Conservation (phyloP, 2,888 invertebrate species). For the Eupithecia dodoneata region DNA sequence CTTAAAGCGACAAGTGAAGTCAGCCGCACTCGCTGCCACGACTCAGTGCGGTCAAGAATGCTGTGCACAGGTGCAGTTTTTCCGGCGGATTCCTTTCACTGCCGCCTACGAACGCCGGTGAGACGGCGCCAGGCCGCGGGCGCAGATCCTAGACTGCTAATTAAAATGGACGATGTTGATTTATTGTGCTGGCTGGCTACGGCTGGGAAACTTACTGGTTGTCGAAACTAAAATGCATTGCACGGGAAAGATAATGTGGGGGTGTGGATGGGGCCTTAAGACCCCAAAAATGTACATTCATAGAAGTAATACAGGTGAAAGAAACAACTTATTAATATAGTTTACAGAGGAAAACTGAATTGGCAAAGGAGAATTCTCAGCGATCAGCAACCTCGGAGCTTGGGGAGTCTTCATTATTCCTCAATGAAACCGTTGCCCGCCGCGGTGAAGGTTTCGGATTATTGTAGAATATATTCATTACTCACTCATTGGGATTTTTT, state of each 20-base stretch:
- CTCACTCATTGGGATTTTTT: neutral
- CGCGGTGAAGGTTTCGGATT: neutral
- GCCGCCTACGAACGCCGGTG: conserved; percentile 44
- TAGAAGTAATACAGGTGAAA: neutral
- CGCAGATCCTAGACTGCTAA: conserved; percentile 58
- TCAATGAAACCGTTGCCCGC: no score
- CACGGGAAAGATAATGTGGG: neutral
- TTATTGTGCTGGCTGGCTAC: conserved; percentile 45
- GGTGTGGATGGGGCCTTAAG: neutral
- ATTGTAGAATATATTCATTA: neutral
- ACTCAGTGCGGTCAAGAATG: conserved; percentile 27
- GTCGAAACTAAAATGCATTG: neutral
- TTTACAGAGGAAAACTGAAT: neutral
- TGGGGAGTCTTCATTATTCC: no score
- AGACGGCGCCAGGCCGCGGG: conserved; percentile 51
- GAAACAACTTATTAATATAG: neutral
- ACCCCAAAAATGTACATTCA: neutral
- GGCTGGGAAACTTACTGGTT: conserved; percentile 19
- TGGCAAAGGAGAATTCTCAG: neutral
- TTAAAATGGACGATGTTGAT: conserved; percentile 60
- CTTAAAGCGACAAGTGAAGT: neutral
- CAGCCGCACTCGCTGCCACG: neutral
- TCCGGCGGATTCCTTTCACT: conserved; percentile 43
- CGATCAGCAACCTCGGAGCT: no score
- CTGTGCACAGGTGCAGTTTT: conserved; percentile 38